Conservation (phyloP, 2,797 vertebrate genomes). For the Scarus forsteni region DNA sequence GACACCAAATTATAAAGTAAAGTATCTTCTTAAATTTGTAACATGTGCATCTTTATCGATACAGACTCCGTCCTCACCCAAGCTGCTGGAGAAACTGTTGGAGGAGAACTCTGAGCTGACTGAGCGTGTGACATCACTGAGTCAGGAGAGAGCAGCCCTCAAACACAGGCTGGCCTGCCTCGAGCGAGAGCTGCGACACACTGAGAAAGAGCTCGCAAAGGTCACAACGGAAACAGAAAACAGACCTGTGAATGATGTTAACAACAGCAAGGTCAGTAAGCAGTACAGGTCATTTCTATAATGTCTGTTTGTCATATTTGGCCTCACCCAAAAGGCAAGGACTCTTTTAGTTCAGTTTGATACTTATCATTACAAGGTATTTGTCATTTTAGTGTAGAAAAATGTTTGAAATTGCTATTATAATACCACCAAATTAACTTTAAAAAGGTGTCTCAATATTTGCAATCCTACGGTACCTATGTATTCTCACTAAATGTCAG, state of each 20-base stretch:
- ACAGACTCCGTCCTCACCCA: constrained; percentile 53
- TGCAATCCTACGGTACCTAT: too few relatives aligned
- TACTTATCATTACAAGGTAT: too few relatives aligned
- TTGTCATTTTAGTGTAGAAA: too few relatives aligned
- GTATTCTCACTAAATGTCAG: too few relatives aligned
- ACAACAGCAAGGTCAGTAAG: constrained; percentile 83
- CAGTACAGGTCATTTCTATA: too few relatives aligned
- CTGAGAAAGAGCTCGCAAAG: constrained; percentile 79
- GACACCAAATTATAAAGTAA: neutral
- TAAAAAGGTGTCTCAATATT: too few relatives aligned
- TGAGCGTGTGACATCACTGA: constrained; percentile 72
- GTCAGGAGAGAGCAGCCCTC: constrained; percentile 82
- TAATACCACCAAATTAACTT: too few relatives aligned
- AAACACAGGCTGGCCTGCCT: constrained; percentile 77
- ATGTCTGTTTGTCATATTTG: neutral
- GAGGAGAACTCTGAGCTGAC: constrained; percentile 86
- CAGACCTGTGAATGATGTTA: constrained; percentile 77
- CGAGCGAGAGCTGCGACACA: constrained; percentile 78
- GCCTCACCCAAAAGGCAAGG: too few relatives aligned
- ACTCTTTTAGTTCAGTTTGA: too few relatives aligned
- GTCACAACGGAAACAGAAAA: constrained; percentile 78
- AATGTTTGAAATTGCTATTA: too few relatives aligned
- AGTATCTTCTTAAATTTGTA: too few relatives aligned
- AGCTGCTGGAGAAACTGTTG: constrained; percentile 79
- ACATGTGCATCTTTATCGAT: neutral